Evolutionary conservation across 2,888 invertebrate genomes (phyloP).

Genomic region (Dexiosoma caninum): DNA sequence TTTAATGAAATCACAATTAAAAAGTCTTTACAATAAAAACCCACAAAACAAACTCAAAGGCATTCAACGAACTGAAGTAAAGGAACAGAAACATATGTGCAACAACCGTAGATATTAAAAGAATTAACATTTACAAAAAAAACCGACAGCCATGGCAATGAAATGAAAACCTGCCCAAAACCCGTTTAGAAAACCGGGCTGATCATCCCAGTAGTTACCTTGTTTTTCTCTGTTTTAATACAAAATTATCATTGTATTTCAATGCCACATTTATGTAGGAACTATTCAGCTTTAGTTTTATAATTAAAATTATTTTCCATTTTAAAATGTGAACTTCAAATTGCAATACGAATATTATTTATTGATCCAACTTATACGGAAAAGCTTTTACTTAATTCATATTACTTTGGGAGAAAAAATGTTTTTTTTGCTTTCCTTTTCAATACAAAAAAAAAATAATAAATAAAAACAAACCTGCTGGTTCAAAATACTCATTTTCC

Average conservation of each 20-base stretch:
- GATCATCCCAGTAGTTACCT: too few relatives aligned
- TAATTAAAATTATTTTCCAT: too few relatives aligned
- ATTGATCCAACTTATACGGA: neutral
- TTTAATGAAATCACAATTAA: conserved; percentile 58
- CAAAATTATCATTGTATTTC: too few relatives aligned
- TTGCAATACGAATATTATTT: conserved; percentile 4
- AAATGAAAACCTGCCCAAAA: too few relatives aligned
- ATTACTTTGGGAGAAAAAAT: conserved; percentile 8
- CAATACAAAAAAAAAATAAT: neutral
- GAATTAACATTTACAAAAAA: too few relatives aligned
- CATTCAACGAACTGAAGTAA: neutral
- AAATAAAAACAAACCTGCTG: neutral
- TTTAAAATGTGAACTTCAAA: neutral
- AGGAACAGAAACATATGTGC: conserved; percentile 3
- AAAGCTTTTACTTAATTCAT: conserved; percentile 29
- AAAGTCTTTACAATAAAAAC: conserved; percentile 29
- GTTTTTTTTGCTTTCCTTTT: conserved; percentile 9
- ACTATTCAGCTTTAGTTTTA: too few relatives aligned
- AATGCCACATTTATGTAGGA: too few relatives aligned
- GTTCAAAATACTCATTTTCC: conserved; percentile 25
- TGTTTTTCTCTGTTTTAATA: too few relatives aligned
- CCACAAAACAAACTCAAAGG: conserved; percentile 5
- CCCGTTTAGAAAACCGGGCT: too few relatives aligned
- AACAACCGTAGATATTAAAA: conserved; percentile 43
- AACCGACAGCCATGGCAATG: too few relatives aligned